Evolutionary conservation across 2,113 vertebrate genomes (phyloP), one percentile per base, ranked within the genome.

Genomic region (Tenrec ecaudatus): DNA sequence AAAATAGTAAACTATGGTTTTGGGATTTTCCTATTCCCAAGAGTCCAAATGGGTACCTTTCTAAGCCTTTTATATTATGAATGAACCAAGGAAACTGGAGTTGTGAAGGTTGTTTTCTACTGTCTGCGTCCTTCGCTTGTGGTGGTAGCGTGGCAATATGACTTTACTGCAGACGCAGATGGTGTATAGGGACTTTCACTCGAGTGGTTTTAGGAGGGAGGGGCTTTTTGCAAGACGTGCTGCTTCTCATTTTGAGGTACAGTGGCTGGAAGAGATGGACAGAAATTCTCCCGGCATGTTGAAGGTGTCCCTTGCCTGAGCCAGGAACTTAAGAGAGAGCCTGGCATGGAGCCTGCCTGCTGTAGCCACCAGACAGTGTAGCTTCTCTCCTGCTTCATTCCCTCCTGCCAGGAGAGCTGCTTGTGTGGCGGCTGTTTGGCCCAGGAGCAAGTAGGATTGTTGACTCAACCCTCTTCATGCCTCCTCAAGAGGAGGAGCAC

Each of bases 1-100:
- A 98, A 98, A 98, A 97, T 98, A 96, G 97, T 97, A 98, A 98
- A 98, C 97, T 98, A 97, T 97, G 97, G 97, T 98, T 98, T 98
- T 97, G 97, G 97, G 97, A 96, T 97, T 98, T 98, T 98, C 97
- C 98, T 97, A 94, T 97, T 97, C 98, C 97, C 96, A 95, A 96
- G 98, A 98, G 97, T 97, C 98, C 97, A 97, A 97, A 97, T 97
- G 98, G 98, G 97, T 97, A 98, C 97, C 96, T 97, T 96, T 96
- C 95, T 92, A 88, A 95, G 95, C 86, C 94, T 92, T 86, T 91
- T 96, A 95, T 96, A 94, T 97, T 97, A 97, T 98, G 98, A 98
- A 97, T 97, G 97, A 97, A 97, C 97, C 96, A 77, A 97, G 96
- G 96, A 97, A 96, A 96, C 90, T 68, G 93, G 92, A 96, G 96